phyloP scores from a whole-genome alignment of 64 coral and sea anemone genomes.

The Stylophora pistillata region DNA sequence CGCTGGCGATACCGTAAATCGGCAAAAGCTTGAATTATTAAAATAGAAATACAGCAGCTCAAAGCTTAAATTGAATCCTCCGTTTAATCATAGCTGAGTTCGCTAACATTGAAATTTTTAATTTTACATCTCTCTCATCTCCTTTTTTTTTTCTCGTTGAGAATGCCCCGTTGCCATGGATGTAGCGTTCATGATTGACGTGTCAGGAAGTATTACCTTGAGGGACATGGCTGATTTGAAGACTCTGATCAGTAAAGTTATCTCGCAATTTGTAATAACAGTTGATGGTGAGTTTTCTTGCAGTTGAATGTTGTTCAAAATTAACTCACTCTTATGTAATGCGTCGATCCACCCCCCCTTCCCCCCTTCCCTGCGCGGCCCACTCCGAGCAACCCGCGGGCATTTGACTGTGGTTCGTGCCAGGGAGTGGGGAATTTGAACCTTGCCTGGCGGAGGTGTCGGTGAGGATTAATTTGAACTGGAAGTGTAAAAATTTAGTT shows the following conservation, averaged over 20 bases:
- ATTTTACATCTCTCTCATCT: neutral
- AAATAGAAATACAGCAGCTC: no score
- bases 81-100: neutral
- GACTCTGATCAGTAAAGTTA: neutral
- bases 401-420: no score
- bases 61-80: neutral
- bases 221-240: neutral
- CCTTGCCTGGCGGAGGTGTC: no score
- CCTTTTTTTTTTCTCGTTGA: neutral
- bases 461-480: no score
- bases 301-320: neutral
- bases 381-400: no score
- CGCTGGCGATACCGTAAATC: no score
- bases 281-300: neutral
- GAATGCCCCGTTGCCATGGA: conserved; percentile 26
- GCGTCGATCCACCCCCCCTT: no score
- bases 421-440: no score
- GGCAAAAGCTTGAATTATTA: no score
- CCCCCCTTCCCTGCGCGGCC: no score
- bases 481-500: no score
- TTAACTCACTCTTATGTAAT: neutral
- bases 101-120: neutral
- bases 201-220: neutral
- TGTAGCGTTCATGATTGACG: conserved; percentile 25
- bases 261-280: neutral